A percentile compares a stretch with the other conserved stretches of the same genome.
phyloP scores from a whole-genome alignment of 2,113 vertebrate genomes.

The Caretta caretta region DNA sequence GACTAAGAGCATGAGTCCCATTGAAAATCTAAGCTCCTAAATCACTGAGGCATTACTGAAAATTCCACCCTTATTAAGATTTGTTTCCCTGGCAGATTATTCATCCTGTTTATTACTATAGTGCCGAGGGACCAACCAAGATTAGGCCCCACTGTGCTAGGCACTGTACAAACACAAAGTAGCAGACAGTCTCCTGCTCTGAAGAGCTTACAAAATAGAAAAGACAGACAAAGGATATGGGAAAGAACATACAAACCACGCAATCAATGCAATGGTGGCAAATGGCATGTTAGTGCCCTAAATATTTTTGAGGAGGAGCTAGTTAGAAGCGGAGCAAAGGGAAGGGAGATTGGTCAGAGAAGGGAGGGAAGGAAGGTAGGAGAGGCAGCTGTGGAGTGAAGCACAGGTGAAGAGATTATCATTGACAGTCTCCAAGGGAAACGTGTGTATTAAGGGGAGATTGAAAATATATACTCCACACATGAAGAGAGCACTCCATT shows the following conservation, averaged over 20 bases:
- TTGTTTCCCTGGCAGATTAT: background rate
- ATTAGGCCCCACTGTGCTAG: background rate
- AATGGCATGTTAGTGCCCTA: background rate
- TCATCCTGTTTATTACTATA: background rate
- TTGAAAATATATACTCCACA: background rate
- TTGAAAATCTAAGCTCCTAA: background rate
- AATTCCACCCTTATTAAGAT: background rate
- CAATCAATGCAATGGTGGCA: background rate
- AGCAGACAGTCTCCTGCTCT: background rate
- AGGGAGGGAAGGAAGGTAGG: background rate
- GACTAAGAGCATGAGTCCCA: fast-evolving
- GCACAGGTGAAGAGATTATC: background rate
- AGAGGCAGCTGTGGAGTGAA: background rate
- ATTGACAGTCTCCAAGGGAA: background rate
- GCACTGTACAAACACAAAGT: background rate
- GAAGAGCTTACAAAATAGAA: background rate
- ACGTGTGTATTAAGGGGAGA: background rate
- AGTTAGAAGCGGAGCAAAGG: background rate
- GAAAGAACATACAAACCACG: background rate
- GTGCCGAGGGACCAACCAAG: background rate
- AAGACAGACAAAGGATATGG: background rate
- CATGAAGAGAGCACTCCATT: background rate
- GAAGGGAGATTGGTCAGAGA: background rate
- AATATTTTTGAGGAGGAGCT: background rate
- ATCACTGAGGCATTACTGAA: background rate